Evolutionary conservation across 2,888 invertebrate species (phyloP).

Genomic region (Eilema griseolum): DNA sequence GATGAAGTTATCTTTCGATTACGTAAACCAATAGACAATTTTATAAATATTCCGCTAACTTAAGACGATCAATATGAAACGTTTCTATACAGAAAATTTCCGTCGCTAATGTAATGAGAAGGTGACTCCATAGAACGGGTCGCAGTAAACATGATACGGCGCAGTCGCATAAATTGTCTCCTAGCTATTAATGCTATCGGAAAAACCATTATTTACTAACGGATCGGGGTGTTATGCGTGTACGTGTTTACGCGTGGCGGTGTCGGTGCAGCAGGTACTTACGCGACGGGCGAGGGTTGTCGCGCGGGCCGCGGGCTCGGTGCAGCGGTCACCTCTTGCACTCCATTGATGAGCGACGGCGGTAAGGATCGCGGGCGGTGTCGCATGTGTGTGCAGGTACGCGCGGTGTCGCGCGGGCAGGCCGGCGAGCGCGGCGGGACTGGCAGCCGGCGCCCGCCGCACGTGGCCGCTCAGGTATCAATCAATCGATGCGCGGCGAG

Average conservation of each 20-base stretch:
- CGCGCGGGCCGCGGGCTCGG: conserved; percentile 53
- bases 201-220: conserved; percentile 71
- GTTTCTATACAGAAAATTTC: conserved; percentile 65
- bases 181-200: conserved; percentile 65
- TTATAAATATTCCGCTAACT: conserved; percentile 71
- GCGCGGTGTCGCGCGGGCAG: conserved; percentile 65
- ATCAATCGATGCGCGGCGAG: conserved; percentile 82
- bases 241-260: conserved; percentile 55
- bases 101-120: conserved; percentile 68
- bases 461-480: conserved; percentile 77
- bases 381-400: conserved; percentile 55
- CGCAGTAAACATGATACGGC: conserved; percentile 74
- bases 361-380: conserved; percentile 58
- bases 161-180: conserved; percentile 72
- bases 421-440: conserved; percentile 77
- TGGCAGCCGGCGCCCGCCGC: conserved; percentile 67
- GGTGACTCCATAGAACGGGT: conserved; percentile 53
- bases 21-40: conserved; percentile 77
- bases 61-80: conserved; percentile 72
- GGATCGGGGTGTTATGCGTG: conserved; percentile 55
- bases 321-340: conserved; percentile 77
- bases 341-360: conserved; percentile 76
- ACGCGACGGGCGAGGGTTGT: conserved; percentile 52
- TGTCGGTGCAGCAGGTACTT: conserved; percentile 48
- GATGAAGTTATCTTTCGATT: conserved; percentile 70